phyloP scores from a whole-genome alignment of 2,113 vertebrate species.

The Rostratula benghalensis region DNA sequence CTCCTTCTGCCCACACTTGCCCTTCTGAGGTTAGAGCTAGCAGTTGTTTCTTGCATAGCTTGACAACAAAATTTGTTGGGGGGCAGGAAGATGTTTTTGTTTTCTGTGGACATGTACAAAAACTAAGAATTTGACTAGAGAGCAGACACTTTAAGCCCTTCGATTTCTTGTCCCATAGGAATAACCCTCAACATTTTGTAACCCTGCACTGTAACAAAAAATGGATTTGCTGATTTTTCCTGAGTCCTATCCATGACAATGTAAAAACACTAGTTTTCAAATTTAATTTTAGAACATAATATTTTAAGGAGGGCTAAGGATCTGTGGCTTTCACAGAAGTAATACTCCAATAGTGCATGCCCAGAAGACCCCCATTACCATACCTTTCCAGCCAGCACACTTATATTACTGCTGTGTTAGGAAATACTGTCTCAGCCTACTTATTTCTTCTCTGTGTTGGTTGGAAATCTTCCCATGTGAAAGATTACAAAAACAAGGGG shows the following conservation, averaged over 20 bases:
- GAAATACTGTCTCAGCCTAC: constrained; percentile 41
- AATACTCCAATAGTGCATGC: not conserved
- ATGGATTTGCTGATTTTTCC: not conserved
- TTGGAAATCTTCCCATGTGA: constrained; percentile 68
- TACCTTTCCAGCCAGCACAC: constrained; percentile 12
- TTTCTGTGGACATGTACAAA: not conserved
- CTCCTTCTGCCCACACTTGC: not conserved
- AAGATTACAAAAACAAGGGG: constrained; percentile 75
- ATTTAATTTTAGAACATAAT: not conserved
- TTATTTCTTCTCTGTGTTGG: constrained; percentile 34
- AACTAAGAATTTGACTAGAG: not conserved
- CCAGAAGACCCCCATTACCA: not conserved
- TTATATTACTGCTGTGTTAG: constrained; percentile 29
- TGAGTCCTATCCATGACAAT: not conserved
- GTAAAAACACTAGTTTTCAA: not conserved
- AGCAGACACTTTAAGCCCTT: not conserved
- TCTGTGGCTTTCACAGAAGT: not conserved
- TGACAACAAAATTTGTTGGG: not conserved
- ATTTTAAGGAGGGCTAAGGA: not conserved
- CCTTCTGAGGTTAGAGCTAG: not conserved
- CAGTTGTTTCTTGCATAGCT: not conserved
- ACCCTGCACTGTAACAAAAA: not conserved
- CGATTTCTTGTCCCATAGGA: not conserved
- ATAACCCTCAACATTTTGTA: not conserved
- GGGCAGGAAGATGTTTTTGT: not conserved